Base-by-base conservation (phyloP, 2,113 vertebrate genomes). In the Rhombomys opimus region DNA sequence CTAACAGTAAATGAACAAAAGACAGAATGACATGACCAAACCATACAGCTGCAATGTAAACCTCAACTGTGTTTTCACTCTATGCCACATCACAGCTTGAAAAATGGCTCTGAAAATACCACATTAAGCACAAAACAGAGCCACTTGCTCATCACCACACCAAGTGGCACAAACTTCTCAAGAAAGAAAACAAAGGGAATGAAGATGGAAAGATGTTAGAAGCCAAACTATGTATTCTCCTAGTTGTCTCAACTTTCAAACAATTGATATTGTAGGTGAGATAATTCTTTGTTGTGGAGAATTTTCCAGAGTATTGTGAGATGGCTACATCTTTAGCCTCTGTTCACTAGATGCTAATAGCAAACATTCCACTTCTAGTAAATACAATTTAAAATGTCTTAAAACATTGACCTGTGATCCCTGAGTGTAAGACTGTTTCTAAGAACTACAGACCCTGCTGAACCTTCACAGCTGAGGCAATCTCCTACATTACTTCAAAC, bases 401-500 rank as follows among this genome's bases (percentile, higher is more conserved):
- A 81, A 92, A 70, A 86, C 32, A 82, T 73, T 88, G 32, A 38
- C 13, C 59, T 52, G 18, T 68, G 67, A 73, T 61, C 18, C 73
- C 22, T 54, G 32, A 32, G n/a, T 27, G 8, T 57, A 90, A 78
- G 87, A 90, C 0, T 61, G 8, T n/a, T 88, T 82, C 88, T 65
- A 57, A 91, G 57, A 91, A 80, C 5, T 12, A 61, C 13, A 8
- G 3, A 18, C n/a, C 41, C 30, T 67, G 23, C 59, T 72, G 38
- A 93, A 70, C 22, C 76, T 11, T 86, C 92, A 87, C 92, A 91
- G 76, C 88, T 59, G 59, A 98, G 96, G 93, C 89, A 91, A 94
- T 77, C 78, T 92, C 65, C 92, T 91, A 78, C n/a, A 94, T 41
- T 67, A 97, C 92, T 97, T 97, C 97, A 97, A 97, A 78, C 46